A percentile compares a stretch with the other conserved stretches of the same genome.
These are phyloP conservation scores for Hydrozoanthus gracilis DNA, from an alignment of 92 coral and sea anemone genomes.

Conservation along the genomic window DNA sequence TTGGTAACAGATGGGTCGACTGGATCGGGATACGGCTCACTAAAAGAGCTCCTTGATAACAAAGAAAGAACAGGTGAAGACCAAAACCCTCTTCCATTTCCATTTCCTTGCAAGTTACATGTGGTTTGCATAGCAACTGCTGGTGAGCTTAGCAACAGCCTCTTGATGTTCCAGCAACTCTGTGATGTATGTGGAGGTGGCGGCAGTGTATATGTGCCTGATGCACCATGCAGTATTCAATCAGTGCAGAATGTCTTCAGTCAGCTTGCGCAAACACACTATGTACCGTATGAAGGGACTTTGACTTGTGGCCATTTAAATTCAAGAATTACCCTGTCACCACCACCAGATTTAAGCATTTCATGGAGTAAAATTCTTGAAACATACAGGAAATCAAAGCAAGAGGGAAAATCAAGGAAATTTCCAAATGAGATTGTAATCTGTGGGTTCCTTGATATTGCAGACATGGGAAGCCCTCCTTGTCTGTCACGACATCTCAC, in stretches of 20 bases:
- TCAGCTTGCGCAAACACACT: conserved; percentile 91
- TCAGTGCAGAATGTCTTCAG: conserved; percentile 89
- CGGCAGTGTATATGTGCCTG: conserved; percentile 94
- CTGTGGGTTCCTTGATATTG: conserved; percentile 91
- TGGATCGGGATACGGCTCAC: conserved; percentile 88
- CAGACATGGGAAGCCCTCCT: conserved; percentile 87
- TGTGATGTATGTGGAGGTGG: conserved; percentile 90
- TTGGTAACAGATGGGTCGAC: conserved; percentile 93
- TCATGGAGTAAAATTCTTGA: conserved; percentile 68
- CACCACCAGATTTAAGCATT: conserved; percentile 87
- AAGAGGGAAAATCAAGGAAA: conserved; percentile 70
- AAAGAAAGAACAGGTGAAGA: conserved; percentile 69
- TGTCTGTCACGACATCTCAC: conserved; percentile 90
- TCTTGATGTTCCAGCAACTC: conserved; percentile 85
- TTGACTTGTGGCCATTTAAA: conserved; percentile 90
- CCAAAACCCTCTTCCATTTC: conserved; percentile 83
- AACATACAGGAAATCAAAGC: conserved; percentile 58
- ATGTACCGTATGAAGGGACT: conserved; percentile 78
- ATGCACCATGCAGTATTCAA: conserved; percentile 76
- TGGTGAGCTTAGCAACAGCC: conserved; percentile 66
- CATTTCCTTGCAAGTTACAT: conserved; percentile 94
- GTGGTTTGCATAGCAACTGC: conserved; percentile 82
- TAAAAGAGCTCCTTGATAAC: conserved; percentile 82
- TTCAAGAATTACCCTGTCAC: conserved; percentile 83
- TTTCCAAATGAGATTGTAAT: conserved; percentile 88